phyloP scores from a whole-genome alignment of 2,888 invertebrate species.

The Drosophila tripunctata region DNA sequence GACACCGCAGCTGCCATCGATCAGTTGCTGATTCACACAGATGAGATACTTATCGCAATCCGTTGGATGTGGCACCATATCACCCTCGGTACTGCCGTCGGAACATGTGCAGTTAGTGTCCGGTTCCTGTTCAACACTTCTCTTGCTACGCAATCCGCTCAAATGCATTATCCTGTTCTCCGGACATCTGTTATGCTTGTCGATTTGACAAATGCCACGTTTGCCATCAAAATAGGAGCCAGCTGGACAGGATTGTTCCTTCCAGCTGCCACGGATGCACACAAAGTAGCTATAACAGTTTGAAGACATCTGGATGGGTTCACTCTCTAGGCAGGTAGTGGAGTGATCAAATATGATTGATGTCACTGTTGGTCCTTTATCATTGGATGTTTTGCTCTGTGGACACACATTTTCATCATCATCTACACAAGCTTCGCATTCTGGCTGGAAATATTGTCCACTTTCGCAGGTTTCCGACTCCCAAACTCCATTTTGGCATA shows the following conservation, averaged over 20 bases:
- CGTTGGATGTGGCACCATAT: conserved; percentile 49
- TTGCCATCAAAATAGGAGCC: conserved; percentile 60
- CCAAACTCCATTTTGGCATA: conserved; percentile 46
- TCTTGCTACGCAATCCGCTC: conserved; percentile 24
- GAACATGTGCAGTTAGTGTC: conserved; percentile 49
- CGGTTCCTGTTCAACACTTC: conserved; percentile 29
- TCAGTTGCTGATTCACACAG: conserved; percentile 60
- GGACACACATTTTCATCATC: conserved; percentile 44
- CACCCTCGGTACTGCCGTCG: conserved; percentile 61
- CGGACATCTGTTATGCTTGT: conserved; percentile 42
- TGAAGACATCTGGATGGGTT: conserved; percentile 17
- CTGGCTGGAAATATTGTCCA: conserved; percentile 49
- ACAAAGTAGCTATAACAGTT: conserved; percentile 55
- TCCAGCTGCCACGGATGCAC: conserved; percentile 56
- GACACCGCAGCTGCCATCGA: conserved; percentile 65
- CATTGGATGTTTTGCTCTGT: no score
- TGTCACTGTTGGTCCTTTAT: no score
- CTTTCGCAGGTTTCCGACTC: conserved; percentile 30
- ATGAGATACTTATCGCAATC: conserved; percentile 69
- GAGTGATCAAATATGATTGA: background rate
- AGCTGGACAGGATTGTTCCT: conserved; percentile 42
- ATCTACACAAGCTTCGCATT: conserved; percentile 1
- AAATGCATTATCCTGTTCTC: conserved; percentile 30
- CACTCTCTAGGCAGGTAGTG: conserved; percentile 20
- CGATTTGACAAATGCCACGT: conserved; percentile 47